A percentile compares a stretch with the other conserved stretches of the same genome.
Evolutionary conservation across 2,113 vertebrate species (phyloP).

Genomic region (Carettochelys insculpta): DNA sequence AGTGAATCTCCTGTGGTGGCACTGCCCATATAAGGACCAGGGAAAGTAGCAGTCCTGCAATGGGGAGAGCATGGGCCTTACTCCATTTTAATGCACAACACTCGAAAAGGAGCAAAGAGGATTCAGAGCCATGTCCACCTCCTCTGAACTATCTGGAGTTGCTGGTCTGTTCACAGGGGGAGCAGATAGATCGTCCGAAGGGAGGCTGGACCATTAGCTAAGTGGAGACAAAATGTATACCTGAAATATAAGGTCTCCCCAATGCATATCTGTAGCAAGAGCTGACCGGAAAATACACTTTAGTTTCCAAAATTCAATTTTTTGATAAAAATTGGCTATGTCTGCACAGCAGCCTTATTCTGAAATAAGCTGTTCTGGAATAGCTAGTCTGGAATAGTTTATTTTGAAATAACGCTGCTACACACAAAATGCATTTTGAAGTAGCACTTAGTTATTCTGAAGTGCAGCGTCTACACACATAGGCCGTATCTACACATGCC

Average conservation of each 20-base stretch:
- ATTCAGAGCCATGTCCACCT: neutral
- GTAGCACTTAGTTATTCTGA: no score
- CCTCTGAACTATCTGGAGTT: constrained; percentile 2
- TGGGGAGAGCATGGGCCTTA: neutral
- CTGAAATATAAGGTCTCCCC: neutral
- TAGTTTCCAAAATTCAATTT: neutral
- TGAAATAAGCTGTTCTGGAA: no score
- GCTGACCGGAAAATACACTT: neutral
- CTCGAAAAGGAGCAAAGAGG: neutral
- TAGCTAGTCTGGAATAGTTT: no score
- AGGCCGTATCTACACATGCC: no score
- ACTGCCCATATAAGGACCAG: neutral
- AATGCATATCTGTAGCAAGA: neutral
- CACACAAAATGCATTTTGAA: no score
- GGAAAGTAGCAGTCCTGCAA: neutral
- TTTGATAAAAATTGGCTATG: no score
- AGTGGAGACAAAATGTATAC: neutral
- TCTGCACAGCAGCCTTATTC: no score
- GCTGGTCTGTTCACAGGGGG: constrained; percentile 1
- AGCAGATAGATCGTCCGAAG: neutral
- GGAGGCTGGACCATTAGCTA: neutral
- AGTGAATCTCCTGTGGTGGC: neutral
- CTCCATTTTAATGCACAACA: neutral
- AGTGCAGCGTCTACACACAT: no score
- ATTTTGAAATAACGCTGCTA: no score